Evolutionary conservation across 2,888 invertebrate genomes (phyloP).

Genomic region (Pseudoips prasinana): DNA sequence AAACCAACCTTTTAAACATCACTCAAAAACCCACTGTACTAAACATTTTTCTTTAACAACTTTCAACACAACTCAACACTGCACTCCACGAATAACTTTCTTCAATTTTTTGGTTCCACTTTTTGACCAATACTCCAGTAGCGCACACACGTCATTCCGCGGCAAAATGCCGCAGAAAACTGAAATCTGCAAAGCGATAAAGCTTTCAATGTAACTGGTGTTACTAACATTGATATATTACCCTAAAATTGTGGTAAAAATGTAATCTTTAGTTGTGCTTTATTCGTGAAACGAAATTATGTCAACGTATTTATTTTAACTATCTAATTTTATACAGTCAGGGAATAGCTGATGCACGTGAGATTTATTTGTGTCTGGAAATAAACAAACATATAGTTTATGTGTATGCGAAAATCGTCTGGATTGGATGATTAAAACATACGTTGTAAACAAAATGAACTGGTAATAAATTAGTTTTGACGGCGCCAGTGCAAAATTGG

Average conservation of each 20-base stretch:
- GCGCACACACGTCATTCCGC: slow-evolving; percentile 25
- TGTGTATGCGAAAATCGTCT: too few relatives aligned
- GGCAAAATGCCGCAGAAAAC: slow-evolving; percentile 55
- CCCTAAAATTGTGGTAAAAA: slow-evolving; percentile 6
- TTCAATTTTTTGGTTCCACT: slow-evolving; percentile 15
- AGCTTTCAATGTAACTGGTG: slow-evolving; percentile 30
- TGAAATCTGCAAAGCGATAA: slow-evolving; percentile 47
- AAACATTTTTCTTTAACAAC: slow-evolving; percentile 6
- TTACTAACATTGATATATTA: slow-evolving; percentile 20
- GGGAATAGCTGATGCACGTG: too few relatives aligned
- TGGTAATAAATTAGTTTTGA: too few relatives aligned
- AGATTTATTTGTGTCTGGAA: too few relatives aligned
- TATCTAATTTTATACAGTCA: too few relatives aligned
- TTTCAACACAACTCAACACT: slow-evolving; percentile 10
- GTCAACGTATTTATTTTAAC: too few relatives aligned
- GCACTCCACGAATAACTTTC: slow-evolving; percentile 18
- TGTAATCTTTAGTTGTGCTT: too few relatives aligned
- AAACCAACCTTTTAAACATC: slow-evolving; percentile 26
- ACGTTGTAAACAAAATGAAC: too few relatives aligned
- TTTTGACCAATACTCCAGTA: background rate
- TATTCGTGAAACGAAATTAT: too few relatives aligned
- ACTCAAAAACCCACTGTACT: slow-evolving; percentile 5
- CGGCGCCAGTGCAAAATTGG: too few relatives aligned
- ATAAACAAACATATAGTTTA: too few relatives aligned
- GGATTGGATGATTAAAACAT: too few relatives aligned